Evolutionary conservation across 2,888 invertebrate genomes (phyloP).

Genomic region (Nematopogon swammerdamellus): DNA sequence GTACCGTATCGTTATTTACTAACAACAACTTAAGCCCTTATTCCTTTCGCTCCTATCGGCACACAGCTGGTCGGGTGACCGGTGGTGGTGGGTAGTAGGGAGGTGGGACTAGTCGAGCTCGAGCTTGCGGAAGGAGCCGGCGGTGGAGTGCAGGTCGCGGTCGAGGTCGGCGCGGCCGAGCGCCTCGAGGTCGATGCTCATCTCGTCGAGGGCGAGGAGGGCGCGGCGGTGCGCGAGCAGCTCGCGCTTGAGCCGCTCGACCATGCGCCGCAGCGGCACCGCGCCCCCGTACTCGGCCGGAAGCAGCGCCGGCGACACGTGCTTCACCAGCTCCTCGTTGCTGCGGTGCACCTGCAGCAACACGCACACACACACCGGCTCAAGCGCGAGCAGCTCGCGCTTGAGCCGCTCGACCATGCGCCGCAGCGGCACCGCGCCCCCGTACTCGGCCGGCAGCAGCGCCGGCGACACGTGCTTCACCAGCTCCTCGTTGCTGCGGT

Average conservation of each 20-base stretch:
- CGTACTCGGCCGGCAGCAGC: slow-evolving; percentile 84
- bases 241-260: slow-evolving; percentile 66
- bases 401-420: slow-evolving; percentile 81
- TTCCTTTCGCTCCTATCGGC: too few relatives aligned
- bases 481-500: slow-evolving; percentile 71
- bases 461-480: slow-evolving; percentile 67
- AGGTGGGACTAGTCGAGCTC: slow-evolving; percentile 64
- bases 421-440: slow-evolving; percentile 74
- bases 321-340: slow-evolving; percentile 66
- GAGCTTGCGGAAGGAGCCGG: slow-evolving; percentile 80
- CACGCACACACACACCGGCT: slow-evolving; percentile 10
- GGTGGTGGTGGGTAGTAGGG: too few relatives aligned
- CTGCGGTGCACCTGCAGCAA: slow-evolving; percentile 68
- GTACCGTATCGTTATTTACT: too few relatives aligned
- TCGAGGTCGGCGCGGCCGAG: slow-evolving; percentile 59
- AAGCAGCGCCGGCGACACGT: slow-evolving; percentile 70
- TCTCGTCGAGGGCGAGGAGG: slow-evolving; percentile 69
- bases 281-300: slow-evolving; percentile 89
- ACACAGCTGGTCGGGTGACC: too few relatives aligned
- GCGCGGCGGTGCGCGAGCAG: slow-evolving; percentile 62
- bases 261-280: slow-evolving; percentile 76
- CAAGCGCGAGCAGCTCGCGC: slow-evolving; percentile 57
- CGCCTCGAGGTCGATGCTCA: slow-evolving; percentile 68
- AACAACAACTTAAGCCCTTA: too few relatives aligned
- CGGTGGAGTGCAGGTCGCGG: slow-evolving; percentile 71